Conservation (phyloP, 2,888 invertebrate species). For the Cheilosia scutellata region DNA sequence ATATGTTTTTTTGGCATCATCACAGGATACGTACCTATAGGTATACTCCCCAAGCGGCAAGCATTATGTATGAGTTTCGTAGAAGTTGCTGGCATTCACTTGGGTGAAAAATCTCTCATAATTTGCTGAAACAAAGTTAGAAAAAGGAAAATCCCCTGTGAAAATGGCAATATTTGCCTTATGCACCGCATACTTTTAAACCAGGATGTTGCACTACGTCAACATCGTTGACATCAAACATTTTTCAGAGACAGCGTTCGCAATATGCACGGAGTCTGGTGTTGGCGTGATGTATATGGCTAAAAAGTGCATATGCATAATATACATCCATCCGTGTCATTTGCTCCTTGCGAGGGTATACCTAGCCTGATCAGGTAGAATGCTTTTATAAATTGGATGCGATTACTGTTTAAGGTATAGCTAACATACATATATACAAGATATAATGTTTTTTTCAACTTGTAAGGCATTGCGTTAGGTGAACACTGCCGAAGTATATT, state of each 20-base stretch:
- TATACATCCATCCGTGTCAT: constrained; percentile 32
- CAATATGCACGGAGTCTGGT: constrained; percentile 63
- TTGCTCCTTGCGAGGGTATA: constrained; percentile 1
- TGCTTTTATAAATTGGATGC: no score
- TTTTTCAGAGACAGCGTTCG: constrained; percentile 68
- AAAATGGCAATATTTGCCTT: constrained; percentile 72
- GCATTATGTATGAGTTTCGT: constrained; percentile 39
- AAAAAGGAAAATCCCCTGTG: constrained; percentile 38
- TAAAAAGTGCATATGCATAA: constrained; percentile 23
- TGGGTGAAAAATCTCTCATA: constrained; percentile 72
- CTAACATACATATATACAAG: no score
- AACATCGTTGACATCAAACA: constrained; percentile 65
- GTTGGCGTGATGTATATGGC: constrained; percentile 67
- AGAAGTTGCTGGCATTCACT: constrained; percentile 54
- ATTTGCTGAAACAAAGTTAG: constrained; percentile 72
- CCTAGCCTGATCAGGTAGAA: no score
- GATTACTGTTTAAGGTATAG: no score
- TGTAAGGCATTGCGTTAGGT: no score
- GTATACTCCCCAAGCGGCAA: constrained; percentile 37
- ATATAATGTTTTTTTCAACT: no score
- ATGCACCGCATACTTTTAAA: constrained; percentile 67
- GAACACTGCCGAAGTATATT: no score
- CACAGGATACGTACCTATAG: constrained; percentile 7
- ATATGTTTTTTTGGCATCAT: constrained; percentile 64
- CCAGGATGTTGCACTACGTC: constrained; percentile 72